Evolutionary conservation across 1,140 invertebrate genomes (phyloP).

Genomic region (Cotesia typhae): DNA sequence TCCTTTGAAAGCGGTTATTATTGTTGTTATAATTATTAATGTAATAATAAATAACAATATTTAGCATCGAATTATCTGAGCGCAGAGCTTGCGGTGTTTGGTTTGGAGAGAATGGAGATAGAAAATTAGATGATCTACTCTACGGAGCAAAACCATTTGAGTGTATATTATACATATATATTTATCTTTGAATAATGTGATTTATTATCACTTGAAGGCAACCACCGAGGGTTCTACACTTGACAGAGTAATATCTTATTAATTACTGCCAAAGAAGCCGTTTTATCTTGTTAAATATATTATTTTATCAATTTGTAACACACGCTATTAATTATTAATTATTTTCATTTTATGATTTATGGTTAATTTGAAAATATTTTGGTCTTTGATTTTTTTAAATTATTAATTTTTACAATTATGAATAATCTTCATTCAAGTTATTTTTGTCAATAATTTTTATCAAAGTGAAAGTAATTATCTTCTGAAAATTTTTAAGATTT

Average conservation of each 20-base stretch:
- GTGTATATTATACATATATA: constrained; percentile 19
- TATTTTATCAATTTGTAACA: constrained; percentile 7
- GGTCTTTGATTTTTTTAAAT: no score
- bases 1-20: no score
- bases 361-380: no score
- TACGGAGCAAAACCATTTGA: background rate
- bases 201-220: constrained; percentile 36
- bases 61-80: background rate
- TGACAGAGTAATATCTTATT: constrained; percentile 28
- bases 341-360: background rate
- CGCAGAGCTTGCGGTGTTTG: background rate
- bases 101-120: constrained; percentile 1
- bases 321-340: background rate
- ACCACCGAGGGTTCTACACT: constrained; percentile 26
- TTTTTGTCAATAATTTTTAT: no score
- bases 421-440: no score
- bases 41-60: no score
- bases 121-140: background rate
- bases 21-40: no score
- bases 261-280: constrained; percentile 17
- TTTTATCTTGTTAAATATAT: constrained; percentile 5
- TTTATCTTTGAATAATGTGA: constrained; percentile 28
- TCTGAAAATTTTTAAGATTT: no score
- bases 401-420: no score
- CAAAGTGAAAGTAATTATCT: no score